Evolutionary conservation across 2,797 vertebrate species (phyloP).

Genomic region (Morus bassanus): DNA sequence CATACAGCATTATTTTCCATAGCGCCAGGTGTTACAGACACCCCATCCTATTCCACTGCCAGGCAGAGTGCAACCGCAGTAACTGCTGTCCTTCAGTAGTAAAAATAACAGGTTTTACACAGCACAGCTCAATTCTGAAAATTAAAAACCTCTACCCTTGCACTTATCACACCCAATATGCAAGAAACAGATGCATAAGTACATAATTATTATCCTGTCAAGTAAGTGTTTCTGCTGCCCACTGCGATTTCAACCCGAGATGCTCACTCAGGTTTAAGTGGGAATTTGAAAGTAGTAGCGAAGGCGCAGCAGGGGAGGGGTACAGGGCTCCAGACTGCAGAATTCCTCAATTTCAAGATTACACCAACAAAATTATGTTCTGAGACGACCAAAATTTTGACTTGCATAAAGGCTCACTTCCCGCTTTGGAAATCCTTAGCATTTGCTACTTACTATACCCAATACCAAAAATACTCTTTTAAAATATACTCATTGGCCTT

Average conservation of each 20-base stretch:
- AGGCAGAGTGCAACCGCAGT: not conserved
- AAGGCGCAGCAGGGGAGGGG: not conserved
- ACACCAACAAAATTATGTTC: not conserved
- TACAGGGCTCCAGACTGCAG: not conserved
- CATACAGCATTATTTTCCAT: not conserved
- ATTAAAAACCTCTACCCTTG: not conserved
- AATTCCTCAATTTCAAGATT: not conserved
- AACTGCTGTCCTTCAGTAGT: not conserved
- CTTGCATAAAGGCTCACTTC: not conserved
- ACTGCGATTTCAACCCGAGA: not conserved
- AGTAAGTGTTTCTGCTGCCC: not conserved
- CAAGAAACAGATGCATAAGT: not conserved
- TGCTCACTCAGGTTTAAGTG: not conserved
- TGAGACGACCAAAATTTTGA: not conserved
- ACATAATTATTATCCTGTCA: not conserved
- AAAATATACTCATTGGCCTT: not conserved
- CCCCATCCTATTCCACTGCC: not conserved
- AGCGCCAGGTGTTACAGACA: not conserved
- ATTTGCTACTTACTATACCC: not conserved
- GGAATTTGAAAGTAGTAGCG: not conserved
- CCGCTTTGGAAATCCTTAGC: not conserved
- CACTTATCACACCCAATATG: not conserved
- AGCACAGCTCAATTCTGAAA: not conserved
- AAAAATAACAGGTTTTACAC: not conserved
- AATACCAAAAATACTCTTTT: not conserved